phyloP scores from a whole-genome alignment of 2,888 invertebrate genomes.

The Pammene fasciana region DNA sequence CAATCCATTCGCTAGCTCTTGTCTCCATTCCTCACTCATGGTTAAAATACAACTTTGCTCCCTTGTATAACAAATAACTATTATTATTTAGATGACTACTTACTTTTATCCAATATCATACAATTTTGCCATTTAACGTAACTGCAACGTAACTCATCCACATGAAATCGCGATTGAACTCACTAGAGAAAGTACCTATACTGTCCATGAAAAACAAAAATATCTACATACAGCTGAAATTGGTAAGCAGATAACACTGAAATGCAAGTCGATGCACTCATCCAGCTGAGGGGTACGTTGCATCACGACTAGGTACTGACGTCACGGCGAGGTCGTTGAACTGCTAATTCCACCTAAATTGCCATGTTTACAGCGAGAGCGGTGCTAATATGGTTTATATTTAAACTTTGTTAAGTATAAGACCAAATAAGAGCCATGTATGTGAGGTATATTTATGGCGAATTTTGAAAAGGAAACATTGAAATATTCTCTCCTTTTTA shows the following conservation, averaged over 20 bases:
- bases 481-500: background rate
- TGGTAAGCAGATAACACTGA: constrained; percentile 24
- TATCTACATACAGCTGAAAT: constrained; percentile 7
- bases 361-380: constrained; percentile 16
- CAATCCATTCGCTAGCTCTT: too few relatives aligned
- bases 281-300: constrained; percentile 26
- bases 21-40: too few relatives aligned
- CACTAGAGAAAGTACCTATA: background rate
- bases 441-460: background rate
- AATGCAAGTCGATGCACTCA: constrained; percentile 37
- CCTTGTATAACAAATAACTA: too few relatives aligned
- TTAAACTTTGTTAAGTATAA: constrained; percentile 24
- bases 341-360: constrained; percentile 32
- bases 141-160: too few relatives aligned
- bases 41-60: too few relatives aligned
- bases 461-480: background rate
- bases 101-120: background rate
- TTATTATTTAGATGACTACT: background rate
- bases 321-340: constrained; percentile 38
- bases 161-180: constrained; percentile 8
- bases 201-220: background rate
- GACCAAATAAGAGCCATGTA: constrained; percentile 1
- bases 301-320: constrained; percentile 32
- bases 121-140: too few relatives aligned
- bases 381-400: constrained; percentile 23